Evolutionary conservation across 1,140 invertebrate genomes (phyloP).

Genomic region (Periplaneta americana): DNA sequence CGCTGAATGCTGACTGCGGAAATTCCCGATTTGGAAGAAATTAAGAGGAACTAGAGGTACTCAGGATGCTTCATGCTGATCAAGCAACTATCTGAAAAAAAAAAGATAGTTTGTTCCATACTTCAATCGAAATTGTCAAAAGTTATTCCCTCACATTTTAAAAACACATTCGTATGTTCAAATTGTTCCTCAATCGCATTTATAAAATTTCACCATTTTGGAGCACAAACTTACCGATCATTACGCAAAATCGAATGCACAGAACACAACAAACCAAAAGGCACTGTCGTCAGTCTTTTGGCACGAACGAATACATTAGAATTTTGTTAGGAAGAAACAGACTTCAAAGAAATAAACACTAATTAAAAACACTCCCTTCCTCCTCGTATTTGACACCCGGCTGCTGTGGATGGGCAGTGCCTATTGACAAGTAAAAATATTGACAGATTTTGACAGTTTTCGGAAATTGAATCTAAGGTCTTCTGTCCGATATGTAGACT

Average conservation of each 20-base stretch:
- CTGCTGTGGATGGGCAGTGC: not conserved
- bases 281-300: not conserved
- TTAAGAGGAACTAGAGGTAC: not conserved
- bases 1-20: not conserved
- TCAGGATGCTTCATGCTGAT: not conserved
- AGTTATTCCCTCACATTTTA: no score
- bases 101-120: not conserved
- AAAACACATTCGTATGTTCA: not conserved
- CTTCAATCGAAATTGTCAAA: not conserved
- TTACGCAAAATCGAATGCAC: not conserved
- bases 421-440: not conserved
- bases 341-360: not conserved
- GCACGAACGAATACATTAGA: not conserved
- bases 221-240: not conserved
- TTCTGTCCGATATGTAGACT: not conserved
- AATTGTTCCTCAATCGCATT: not conserved
- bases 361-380: not conserved
- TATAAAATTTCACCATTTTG: not conserved
- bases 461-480: not conserved
- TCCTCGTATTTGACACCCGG: not conserved
- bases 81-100: not conserved
- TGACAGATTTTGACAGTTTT: not conserved
- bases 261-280: not conserved
- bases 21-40: not conserved
- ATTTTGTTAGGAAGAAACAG: not conserved